phyloP scores from a whole-genome alignment of 2,797 vertebrate species.

The Yasuhikotakia modesta region DNA sequence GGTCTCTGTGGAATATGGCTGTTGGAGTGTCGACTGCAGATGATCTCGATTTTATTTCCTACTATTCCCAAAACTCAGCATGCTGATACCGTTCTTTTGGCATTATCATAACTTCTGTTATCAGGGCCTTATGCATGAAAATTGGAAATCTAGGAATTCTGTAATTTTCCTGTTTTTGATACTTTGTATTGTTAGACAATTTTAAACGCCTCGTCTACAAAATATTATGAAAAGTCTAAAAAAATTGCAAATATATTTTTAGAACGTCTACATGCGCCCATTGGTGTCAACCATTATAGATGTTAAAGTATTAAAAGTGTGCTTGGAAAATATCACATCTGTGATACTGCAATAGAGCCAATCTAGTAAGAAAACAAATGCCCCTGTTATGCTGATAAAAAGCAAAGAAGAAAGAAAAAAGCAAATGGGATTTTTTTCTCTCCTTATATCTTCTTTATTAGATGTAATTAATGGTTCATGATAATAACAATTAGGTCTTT shows the following conservation, averaged over 20 bases:
- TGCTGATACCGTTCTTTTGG: slow-evolving; percentile 66
- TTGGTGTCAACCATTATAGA: slow-evolving; percentile 25
- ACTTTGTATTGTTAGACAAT: not conserved
- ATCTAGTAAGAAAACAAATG: slow-evolving; percentile 13
- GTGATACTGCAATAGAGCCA: slow-evolving; percentile 18
- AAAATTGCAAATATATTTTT: not conserved
- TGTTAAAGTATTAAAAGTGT: not conserved
- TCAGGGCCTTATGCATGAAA: slow-evolving; percentile 40
- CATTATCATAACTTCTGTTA: slow-evolving; percentile 54
- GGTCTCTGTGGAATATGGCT: slow-evolving; percentile 73
- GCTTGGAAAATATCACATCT: slow-evolving; percentile 22
- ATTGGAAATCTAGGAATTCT: slow-evolving; percentile 40
- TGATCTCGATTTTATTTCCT: slow-evolving; percentile 71
- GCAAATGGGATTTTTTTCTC: slow-evolving; percentile 52
- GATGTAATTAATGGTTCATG: slow-evolving; percentile 69
- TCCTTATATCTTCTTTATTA: slow-evolving; percentile 55
- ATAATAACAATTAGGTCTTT: slow-evolving; percentile 63
- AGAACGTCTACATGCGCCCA: not conserved
- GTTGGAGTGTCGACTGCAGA: slow-evolving; percentile 69
- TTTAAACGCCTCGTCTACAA: not conserved
- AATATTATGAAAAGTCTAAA: not conserved
- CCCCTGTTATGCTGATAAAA: slow-evolving; percentile 27
- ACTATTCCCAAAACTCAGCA: slow-evolving; percentile 60
- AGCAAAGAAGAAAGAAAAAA: slow-evolving; percentile 35
- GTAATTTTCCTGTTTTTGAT: not conserved